These are phyloP conservation scores for Myanophis thanlyinensis DNA, from an alignment of 2,113 vertebrate species.

Conservation along the genomic window DNA sequence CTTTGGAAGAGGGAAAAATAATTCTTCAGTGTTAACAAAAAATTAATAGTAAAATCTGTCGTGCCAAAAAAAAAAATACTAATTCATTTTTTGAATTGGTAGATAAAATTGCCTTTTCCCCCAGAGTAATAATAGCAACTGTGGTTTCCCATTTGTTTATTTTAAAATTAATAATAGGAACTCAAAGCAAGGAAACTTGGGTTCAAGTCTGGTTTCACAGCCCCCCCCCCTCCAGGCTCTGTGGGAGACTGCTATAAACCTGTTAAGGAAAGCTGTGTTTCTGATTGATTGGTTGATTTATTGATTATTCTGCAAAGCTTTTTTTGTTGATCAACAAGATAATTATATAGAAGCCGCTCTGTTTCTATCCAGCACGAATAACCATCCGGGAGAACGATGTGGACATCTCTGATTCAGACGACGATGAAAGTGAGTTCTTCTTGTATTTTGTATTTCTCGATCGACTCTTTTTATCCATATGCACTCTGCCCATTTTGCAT, in stretches of 20 bases:
- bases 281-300: neutral
- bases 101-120: neutral
- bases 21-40: neutral
- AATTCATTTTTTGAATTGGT: neutral
- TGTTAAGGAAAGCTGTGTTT: neutral
- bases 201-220: neutral
- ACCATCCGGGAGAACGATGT: slow-evolving; percentile 84
- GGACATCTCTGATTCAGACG: slow-evolving; percentile 92
- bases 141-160: neutral
- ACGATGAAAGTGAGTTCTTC: slow-evolving; percentile 86
- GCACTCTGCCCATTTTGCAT: neutral
- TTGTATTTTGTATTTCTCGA: neutral
- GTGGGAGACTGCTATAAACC: neutral
- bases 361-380: slow-evolving; percentile 76
- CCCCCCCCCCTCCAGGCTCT: neutral
- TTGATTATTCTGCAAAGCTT: neutral
- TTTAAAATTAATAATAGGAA: neutral
- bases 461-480: neutral
- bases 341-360: neutral
- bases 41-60: neutral
- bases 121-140: neutral
- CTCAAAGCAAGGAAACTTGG: neutral
- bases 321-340: neutral
- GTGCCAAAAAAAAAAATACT: neutral
- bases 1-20: neutral